These are phyloP conservation scores for Sinocyclocheilus grahami DNA, from an alignment of 2,113 vertebrate species.

Conservation along the genomic window DNA sequence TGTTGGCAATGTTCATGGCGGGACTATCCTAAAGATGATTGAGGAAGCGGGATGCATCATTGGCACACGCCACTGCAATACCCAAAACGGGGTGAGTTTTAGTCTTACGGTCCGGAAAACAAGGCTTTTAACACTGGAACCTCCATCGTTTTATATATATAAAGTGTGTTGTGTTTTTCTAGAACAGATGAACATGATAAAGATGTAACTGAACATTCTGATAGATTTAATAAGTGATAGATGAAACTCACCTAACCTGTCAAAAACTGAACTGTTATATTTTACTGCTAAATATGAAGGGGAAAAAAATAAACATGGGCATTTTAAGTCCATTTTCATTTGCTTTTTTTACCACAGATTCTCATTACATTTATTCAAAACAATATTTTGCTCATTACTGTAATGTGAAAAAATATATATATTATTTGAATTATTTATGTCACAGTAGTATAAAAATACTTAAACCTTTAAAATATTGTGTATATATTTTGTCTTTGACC, in stretches of 20 bases:
- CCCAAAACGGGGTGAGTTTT: constrained; percentile 78
- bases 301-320: not conserved
- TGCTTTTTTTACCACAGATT: not conserved
- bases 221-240: constrained; percentile 1
- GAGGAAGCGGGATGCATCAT: constrained; percentile 95
- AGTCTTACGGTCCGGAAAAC: not conserved
- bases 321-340: not conserved
- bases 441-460: not conserved
- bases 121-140: not conserved
- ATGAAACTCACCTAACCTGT: not conserved
- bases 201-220: not conserved
- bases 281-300: not conserved
- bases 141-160: not conserved
- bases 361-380: not conserved
- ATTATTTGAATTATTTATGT: not conserved
- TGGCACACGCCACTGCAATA: constrained; percentile 93
- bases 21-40: constrained; percentile 95
- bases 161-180: not conserved
- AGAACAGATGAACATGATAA: not conserved
- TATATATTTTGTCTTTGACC: not conserved
- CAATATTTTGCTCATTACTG: not conserved
- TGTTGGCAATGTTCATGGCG: constrained; percentile 90
- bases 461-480: not conserved
- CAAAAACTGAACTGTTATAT: not conserved
- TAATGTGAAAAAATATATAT: not conserved